These are phyloP conservation scores for Varroa destructor DNA, from an alignment of 1,140 invertebrate species.

Conservation along the genomic window DNA sequence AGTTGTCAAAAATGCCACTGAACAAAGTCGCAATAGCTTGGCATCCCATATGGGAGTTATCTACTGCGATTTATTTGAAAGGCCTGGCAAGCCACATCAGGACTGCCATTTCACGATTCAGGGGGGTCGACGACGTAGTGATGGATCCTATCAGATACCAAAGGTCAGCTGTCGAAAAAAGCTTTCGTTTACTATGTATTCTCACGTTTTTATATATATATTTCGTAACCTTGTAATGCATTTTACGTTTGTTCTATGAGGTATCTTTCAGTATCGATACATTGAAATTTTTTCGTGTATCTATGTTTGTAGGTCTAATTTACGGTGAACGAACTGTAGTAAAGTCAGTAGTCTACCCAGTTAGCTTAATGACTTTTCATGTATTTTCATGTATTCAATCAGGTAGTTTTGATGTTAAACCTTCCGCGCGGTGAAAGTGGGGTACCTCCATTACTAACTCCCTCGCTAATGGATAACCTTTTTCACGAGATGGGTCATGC, in stretches of 20 bases:
- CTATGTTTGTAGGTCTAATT: neutral
- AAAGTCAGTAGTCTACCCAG: too few species aligned
- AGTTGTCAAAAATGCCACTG: conserved; percentile 56
- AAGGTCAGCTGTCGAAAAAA: neutral
- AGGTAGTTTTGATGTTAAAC: conserved; percentile 87
- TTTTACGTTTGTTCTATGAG: too few species aligned
- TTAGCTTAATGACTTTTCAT: too few species aligned
- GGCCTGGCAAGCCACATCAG: conserved; percentile 76
- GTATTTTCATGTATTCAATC: neutral
- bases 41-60: conserved; percentile 60
- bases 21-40: conserved; percentile 36
- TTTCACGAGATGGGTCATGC: conserved; percentile 99
- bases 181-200: too few species aligned
- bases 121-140: conserved; percentile 63
- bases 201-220: too few species aligned
- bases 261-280: conserved; percentile 29
- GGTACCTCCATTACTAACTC: conserved; percentile 60
- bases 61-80: conserved; percentile 91
- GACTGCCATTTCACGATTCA: conserved; percentile 97
- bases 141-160: conserved; percentile 64
- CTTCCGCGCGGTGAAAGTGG: conserved; percentile 53
- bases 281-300: neutral
- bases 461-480: conserved; percentile 77
- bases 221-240: too few species aligned
- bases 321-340: too few species aligned